Conservation (phyloP, 1,140 invertebrate species). For the Odontomachus brunneus region DNA sequence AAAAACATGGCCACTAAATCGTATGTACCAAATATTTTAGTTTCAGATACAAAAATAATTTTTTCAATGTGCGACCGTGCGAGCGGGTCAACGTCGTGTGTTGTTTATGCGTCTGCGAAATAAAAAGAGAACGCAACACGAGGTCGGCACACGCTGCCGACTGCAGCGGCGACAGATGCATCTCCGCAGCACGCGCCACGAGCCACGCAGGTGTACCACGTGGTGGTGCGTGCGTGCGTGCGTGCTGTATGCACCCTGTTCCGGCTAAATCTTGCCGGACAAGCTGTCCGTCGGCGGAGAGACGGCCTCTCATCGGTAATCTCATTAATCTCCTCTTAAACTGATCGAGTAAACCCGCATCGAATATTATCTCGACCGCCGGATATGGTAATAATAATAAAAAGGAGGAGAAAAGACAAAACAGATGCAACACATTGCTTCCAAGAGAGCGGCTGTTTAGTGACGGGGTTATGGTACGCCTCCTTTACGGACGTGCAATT, state of each 20-base stretch:
- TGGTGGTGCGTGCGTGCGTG: constrained; percentile 6
- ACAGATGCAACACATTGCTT: not conserved
- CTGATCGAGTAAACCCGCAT: not conserved
- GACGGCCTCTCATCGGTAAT: constrained; percentile 26
- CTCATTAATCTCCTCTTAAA: constrained; percentile 50
- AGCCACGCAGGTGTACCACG: constrained; percentile 69
- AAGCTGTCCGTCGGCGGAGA: constrained; percentile 61
- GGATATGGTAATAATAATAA: not conserved
- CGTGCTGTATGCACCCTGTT: constrained; percentile 22
- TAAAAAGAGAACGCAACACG: not conserved
- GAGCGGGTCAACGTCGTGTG: not conserved
- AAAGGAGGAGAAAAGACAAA: not conserved
- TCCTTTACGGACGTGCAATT: no score
- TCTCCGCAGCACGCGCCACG: constrained; percentile 73
- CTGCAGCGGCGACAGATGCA: constrained; percentile 70
- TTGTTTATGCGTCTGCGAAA: not conserved
- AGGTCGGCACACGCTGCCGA: constrained; percentile 1
- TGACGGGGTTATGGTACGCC: no score
- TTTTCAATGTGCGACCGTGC: not conserved
- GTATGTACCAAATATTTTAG: no score
- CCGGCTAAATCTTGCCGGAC: constrained; percentile 73
- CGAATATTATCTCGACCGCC: constrained; percentile 12
- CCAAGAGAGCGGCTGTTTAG: no score
- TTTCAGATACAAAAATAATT: no score
- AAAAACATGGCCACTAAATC: no score